Percentiles rank a stretch among this genome's conserved stretches.
phyloP scores from a whole-genome alignment of 2,888 invertebrate genomes.

The Emmelina monodactyla region DNA sequence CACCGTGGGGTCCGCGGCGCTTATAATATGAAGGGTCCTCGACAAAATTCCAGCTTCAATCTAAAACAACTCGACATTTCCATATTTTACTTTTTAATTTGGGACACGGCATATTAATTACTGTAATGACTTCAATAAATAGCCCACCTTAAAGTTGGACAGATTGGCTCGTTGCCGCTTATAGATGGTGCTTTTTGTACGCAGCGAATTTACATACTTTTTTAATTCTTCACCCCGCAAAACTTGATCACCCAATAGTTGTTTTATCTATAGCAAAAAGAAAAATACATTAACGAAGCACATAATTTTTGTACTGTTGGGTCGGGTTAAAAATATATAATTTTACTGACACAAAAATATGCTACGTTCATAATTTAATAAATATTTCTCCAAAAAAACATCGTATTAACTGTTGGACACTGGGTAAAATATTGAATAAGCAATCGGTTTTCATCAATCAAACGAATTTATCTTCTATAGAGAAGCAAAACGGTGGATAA shows the following conservation, averaged over 20 bases:
- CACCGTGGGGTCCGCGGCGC: constrained; percentile 61
- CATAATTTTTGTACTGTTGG: too few relatives aligned
- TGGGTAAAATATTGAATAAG: too few relatives aligned
- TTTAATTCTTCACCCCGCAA: constrained; percentile 85
- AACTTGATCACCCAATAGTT: constrained; percentile 71
- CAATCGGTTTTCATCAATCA: too few relatives aligned
- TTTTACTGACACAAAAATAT: too few relatives aligned
- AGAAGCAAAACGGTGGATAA: too few relatives aligned
- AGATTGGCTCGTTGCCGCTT: constrained; percentile 82
- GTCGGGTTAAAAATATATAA: too few relatives aligned
- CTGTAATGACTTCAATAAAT: constrained; percentile 9
- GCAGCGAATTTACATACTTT: constrained; percentile 80
- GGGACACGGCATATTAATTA: background rate
- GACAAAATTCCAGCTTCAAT: constrained; percentile 80
- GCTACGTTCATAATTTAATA: too few relatives aligned
- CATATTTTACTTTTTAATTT: background rate
- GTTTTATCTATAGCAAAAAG: constrained; percentile 36
- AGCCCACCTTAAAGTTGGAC: constrained; percentile 69
- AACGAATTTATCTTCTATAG: too few relatives aligned
- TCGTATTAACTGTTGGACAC: too few relatives aligned
- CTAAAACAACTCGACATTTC: constrained; percentile 26
- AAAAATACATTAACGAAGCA: constrained; percentile 8
- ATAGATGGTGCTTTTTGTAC: constrained; percentile 82
- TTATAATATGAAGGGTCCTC: constrained; percentile 78
- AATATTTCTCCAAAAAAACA: too few relatives aligned